These are phyloP conservation scores for Zoroaster sp. DNA, from an alignment of 53 echinoderm and acorn worm genomes.

Conservation along the genomic window DNA sequence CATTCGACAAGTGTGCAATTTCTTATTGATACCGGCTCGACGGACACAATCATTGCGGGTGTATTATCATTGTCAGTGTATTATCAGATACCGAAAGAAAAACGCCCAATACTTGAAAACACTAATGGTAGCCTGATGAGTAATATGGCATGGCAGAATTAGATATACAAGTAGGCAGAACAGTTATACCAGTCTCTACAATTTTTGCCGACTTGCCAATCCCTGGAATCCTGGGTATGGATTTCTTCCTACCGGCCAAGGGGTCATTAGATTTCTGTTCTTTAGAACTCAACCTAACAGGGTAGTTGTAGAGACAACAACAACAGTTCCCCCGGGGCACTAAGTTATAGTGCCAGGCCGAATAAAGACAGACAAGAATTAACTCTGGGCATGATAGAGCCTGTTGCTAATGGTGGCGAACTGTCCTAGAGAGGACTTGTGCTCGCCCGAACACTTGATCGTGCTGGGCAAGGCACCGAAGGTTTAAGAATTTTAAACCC, in stretches of 20 bases:
- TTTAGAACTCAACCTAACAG: conserved; percentile 15
- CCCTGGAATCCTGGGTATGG: conserved; percentile 68
- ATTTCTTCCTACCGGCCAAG: conserved; percentile 40
- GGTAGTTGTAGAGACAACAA: conserved; percentile 28
- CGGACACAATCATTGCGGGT: conserved; percentile 49
- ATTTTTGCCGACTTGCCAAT: conserved; percentile 63
- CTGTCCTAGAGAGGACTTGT: background rate
- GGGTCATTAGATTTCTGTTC: conserved; percentile 27
- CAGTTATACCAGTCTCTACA: background rate
- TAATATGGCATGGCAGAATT: conserved; percentile 48
- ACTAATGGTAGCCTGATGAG: conserved; percentile 55
- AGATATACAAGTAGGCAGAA: conserved; percentile 37
- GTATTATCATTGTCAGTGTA: background rate
- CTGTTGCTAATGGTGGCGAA: background rate
- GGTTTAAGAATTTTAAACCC: background rate
- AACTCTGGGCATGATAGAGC: background rate
- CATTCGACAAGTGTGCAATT: conserved; percentile 3
- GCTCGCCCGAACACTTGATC: background rate
- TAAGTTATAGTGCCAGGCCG: conserved; percentile 22
- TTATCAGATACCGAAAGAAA: conserved; percentile 9
- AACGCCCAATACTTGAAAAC: conserved; percentile 13
- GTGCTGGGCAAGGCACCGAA: background rate
- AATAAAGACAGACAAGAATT: background rate
- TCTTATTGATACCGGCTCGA: conserved; percentile 59
- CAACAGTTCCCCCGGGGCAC: conserved; percentile 49